Base-by-base conservation (phyloP, 2,797 vertebrate species). In the Steatocranus sp. region DNA sequence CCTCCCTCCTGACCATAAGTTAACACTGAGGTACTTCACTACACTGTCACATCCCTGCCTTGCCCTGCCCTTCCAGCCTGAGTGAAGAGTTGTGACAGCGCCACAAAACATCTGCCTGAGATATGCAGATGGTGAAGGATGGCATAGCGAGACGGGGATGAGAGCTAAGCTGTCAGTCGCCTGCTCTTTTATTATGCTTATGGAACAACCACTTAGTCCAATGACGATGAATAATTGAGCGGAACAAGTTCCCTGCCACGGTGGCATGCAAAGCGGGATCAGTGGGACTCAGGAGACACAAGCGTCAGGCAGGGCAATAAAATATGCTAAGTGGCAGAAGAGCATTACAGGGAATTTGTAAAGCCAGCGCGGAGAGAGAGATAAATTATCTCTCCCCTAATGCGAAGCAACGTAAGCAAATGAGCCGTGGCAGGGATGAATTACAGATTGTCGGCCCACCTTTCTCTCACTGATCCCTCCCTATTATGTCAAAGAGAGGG, bases 261-360 rank as follows among this genome's bases (percentile, higher is more conserved):
- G 89, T 88, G 90, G 92, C 93, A 95, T 93, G 94, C 95, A 92
- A 95, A 96, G 94, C 93, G 84, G 86, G 91, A 94, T 94, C 93
- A 93, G 91, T 91, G 86, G 86, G 93, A 91, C 94, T 94, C 94
- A 15, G 90, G 94, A 93, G 95, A 95, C 94, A 86, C 87, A 78
- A 86, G 94, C 93, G 86, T 95, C 95, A 96, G 92, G 87, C 92
- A 76, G 86, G 86, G 94, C 95, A 96, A 96, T 96, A 96, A 96
- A 96, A 97, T 96, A 96, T 96, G 96, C 93, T 96, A 97, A 97
- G 95, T 96, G 96, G 95, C 95, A 95, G 95, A 88, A 94, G 92
- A 90, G 91, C 94, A 94, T 94, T 95, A 93, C 93, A 81, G 92
- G 79, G 90, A 89, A 92, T 94, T 91, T 91, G 92, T 91, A 91